These are phyloP conservation scores for Sardina pilchardus DNA, from an alignment of 2,113 vertebrate species.

Conservation along the genomic window DNA sequence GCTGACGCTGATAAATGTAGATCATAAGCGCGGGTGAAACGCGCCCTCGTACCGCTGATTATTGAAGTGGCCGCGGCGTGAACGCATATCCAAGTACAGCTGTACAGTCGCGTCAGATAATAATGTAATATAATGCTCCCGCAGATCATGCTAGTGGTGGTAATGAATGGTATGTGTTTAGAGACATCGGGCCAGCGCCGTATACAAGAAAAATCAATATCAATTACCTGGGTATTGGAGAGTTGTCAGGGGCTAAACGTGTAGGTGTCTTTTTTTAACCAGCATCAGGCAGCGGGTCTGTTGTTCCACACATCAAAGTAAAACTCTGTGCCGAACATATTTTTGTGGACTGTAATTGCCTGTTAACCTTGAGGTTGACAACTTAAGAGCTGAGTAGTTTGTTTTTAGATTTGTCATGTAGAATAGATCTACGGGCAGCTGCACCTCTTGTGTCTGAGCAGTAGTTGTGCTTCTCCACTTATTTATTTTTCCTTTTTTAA, in stretches of 20 bases:
- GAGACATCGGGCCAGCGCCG: constrained; percentile 59
- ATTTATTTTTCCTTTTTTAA: not conserved
- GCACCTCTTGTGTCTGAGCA: constrained; percentile 52
- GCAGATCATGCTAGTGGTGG: constrained; percentile 46
- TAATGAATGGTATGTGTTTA: constrained; percentile 63
- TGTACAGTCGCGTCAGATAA: not conserved
- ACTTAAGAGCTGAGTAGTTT: constrained; percentile 6
- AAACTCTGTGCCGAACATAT: constrained; percentile 39
- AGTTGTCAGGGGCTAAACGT: constrained; percentile 63
- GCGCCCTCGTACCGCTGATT: not conserved
- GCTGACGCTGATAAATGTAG: not conserved
- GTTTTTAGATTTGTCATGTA: constrained; percentile 19
- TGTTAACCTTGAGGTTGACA: constrained; percentile 56
- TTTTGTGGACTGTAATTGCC: constrained; percentile 54
- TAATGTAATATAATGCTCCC: constrained; percentile 7
- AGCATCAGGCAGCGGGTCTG: constrained; percentile 53
- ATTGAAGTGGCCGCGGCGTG: not conserved
- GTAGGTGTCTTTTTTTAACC: constrained; percentile 51
- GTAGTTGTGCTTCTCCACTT: constrained; percentile 22
- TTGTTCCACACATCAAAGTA: constrained; percentile 44
- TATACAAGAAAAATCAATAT: constrained; percentile 66
- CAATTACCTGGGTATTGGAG: constrained; percentile 69
- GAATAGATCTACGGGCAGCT: constrained; percentile 38
- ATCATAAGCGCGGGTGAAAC: not conserved
- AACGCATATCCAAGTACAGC: not conserved